phyloP scores from a whole-genome alignment of 2,113 vertebrate genomes.

The human (Homo sapiens) region GRCh38 chr2:656501-657000 shows the following conservation, averaged over 20 bases:
- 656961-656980: no score
- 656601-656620: background rate
- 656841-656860: background rate
- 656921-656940: no score
- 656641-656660: background rate
- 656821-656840: background rate
- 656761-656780: no score
- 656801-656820: fast-evolving
- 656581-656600: background rate
- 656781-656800: no score
- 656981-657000: no score
- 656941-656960: no score
- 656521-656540: background rate
- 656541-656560: background rate
- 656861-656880: background rate
- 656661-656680: background rate
- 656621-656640: background rate
- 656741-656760: no score
- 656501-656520: background rate
- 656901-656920: no score
- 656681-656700: background rate
- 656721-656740: background rate
- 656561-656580: background rate
- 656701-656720: background rate
- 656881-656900: background rate